Evolutionary conservation across 2,797 vertebrate genomes (phyloP), one percentile per base, ranked within the genome.

Genomic region (Balearica regulorum): DNA sequence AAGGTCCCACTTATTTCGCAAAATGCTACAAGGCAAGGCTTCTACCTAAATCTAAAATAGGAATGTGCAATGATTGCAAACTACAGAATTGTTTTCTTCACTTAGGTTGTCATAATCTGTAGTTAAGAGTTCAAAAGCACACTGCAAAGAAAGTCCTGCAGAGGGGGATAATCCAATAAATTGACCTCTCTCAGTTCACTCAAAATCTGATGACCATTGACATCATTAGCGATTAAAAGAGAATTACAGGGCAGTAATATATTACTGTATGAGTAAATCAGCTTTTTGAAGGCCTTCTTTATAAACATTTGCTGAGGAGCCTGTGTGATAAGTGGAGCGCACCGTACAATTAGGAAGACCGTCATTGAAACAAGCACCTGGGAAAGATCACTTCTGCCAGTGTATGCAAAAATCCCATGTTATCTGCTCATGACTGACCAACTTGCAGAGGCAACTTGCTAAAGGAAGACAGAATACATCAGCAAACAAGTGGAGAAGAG

Each of bases 171-270:
- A 95, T 90, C 83, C 94, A 96, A 86, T 91, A 84, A 88, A 94
- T 71, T 55, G 60, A 88, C 73, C 60, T 94, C 80, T 80, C 73
- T 70, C 81, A 25, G 53, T 90, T 90, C 93, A 92, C 48, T 94
- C 85, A 73, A 82, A 96, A 95, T 91, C 88, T 96, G 90, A 94
- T 89, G 90, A 91, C 51, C 35, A 53, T 57, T 89, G 88, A 90
- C 90, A 94, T 90, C 60, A 77, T 28, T 73, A 89, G 71, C 94
- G 86, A 92, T 95, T 89, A 94, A 83, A 91, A 77, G 71, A 95
- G 73, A 95, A 91, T 90, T 89, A 92, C 66, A 85, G 64, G 49
- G 84, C 33, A 89, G 86, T 48, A 89, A 87, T 87, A 49, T 84
- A 90, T 93, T 85, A 84, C 41, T 69, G 60, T 89, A 87, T 54